A percentile compares a stretch with the other conserved stretches of the same genome.
phyloP scores from a whole-genome alignment of 1,140 invertebrate genomes.

The Drosophila azteca region DNA sequence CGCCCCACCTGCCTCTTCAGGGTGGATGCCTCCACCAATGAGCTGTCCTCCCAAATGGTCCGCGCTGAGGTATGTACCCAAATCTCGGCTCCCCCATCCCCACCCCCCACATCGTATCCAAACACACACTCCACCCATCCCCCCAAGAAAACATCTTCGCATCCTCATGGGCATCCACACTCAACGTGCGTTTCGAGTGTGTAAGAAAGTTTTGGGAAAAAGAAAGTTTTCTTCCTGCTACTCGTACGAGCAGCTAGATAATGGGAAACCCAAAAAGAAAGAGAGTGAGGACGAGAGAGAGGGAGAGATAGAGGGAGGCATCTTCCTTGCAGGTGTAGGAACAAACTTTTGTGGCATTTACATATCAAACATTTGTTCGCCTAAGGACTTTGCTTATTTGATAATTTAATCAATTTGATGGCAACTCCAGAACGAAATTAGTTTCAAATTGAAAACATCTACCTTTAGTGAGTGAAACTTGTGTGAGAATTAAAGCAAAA shows the following conservation, averaged over 20 bases:
- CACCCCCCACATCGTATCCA: background rate
- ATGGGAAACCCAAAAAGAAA: no score
- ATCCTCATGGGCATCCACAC: background rate
- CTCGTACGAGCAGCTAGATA: no score
- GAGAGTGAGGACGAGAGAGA: background rate
- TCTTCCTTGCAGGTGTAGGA: slow-evolving; percentile 4
- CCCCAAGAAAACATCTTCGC: slow-evolving; percentile 9
- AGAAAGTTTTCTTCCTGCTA: slow-evolving; percentile 3
- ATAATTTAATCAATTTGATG: slow-evolving; percentile 11
- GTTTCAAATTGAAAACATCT: background rate
- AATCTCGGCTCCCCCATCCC: background rate
- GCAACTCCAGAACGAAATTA: no score
- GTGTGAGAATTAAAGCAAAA: no score
- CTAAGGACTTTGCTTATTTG: slow-evolving; percentile 1
- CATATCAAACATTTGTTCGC: no score
- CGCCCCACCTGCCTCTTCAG: slow-evolving; percentile 82
- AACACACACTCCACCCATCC: background rate
- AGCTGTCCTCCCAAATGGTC: slow-evolving; percentile 71
- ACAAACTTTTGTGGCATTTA: slow-evolving; percentile 14
- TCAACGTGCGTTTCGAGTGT: slow-evolving; percentile 7
- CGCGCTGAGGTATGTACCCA: slow-evolving; percentile 75
- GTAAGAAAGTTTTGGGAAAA: slow-evolving; percentile 1
- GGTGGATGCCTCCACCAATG: slow-evolving; percentile 63
- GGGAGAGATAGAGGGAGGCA: background rate
- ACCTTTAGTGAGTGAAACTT: background rate